Evolutionary conservation across 2,888 invertebrate species (phyloP).

Genomic region (Sphaerophoria taeniata): DNA sequence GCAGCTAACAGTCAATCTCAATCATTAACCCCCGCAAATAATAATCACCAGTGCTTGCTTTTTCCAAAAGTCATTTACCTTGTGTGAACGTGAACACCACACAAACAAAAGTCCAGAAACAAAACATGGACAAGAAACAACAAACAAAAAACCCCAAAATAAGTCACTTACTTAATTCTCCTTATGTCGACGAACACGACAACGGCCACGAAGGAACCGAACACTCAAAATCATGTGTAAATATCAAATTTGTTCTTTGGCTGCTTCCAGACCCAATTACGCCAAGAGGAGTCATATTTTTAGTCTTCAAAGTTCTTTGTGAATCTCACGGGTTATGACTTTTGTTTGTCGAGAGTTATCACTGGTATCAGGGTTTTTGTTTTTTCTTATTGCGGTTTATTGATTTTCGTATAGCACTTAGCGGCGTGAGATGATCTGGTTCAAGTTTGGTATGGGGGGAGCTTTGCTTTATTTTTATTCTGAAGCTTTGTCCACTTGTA

Average conservation of each 20-base stretch:
- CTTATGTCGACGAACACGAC: conserved; percentile 34
- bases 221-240: conserved; percentile 22
- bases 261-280: conserved; percentile 12
- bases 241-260: conserved; percentile 57
- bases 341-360: conserved; percentile 35
- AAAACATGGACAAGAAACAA: conserved; percentile 25
- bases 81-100: conserved; percentile 42
- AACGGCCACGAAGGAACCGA: no score
- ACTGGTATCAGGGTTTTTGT: conserved; percentile 55
- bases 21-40: conserved; percentile 52
- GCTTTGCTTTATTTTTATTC: conserved; percentile 41
- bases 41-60: conserved; percentile 23
- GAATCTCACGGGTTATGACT: conserved; percentile 59
- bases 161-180: conserved; percentile 64
- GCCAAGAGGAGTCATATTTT: conserved; percentile 68
- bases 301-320: conserved; percentile 61
- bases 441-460: conserved; percentile 6
- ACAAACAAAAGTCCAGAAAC: conserved; percentile 16
- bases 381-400: conserved; percentile 42
- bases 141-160: conserved; percentile 20
- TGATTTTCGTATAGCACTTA: conserved; percentile 45
- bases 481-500: conserved; percentile 52
- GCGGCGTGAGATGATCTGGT: conserved; percentile 14
- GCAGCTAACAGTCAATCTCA: conserved; percentile 9
- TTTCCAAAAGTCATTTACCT: conserved; percentile 66